phyloP scores from a whole-genome alignment of 1,140 invertebrate genomes.

The Rhopalosiphum padi region DNA sequence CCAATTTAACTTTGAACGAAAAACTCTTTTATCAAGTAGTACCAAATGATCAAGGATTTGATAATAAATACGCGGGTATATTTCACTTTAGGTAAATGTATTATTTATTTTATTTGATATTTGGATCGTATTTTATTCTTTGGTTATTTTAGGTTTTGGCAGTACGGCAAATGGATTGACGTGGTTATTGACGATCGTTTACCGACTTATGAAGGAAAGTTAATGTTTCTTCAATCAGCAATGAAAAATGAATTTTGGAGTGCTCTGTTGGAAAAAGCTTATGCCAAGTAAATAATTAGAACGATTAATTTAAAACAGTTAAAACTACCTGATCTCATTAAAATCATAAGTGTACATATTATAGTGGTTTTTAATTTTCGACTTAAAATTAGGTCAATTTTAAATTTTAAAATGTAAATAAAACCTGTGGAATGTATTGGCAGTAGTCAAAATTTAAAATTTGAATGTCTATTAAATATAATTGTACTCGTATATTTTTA shows the following conservation, averaged over 20 bases:
- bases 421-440: too few species aligned
- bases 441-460: too few species aligned
- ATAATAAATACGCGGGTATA: conserved; percentile 89
- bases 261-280: conserved; percentile 96
- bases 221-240: conserved; percentile 93
- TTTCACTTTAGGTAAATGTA: conserved; percentile 84
- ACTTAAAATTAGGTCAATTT: too few species aligned
- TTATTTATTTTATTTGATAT: too few species aligned
- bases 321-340: neutral
- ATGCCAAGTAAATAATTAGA: conserved; percentile 81
- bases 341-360: neutral
- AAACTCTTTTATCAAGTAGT: conserved; percentile 92
- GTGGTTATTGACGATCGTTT: conserved; percentile 95
- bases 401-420: too few species aligned
- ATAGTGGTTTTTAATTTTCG: too few species aligned
- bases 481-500: too few species aligned
- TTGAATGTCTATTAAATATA: too few species aligned
- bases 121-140: too few species aligned
- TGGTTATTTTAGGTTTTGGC: conserved; percentile 79
- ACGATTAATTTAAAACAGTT: neutral
- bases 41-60: conserved; percentile 92
- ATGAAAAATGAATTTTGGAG: conserved; percentile 97
- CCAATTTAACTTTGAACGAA: conserved; percentile 89
- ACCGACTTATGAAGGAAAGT: conserved; percentile 86
- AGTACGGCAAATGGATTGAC: conserved; percentile 90